Conservation (phyloP, 2,113 vertebrate genomes). For the Mus spicilegus region DNA sequence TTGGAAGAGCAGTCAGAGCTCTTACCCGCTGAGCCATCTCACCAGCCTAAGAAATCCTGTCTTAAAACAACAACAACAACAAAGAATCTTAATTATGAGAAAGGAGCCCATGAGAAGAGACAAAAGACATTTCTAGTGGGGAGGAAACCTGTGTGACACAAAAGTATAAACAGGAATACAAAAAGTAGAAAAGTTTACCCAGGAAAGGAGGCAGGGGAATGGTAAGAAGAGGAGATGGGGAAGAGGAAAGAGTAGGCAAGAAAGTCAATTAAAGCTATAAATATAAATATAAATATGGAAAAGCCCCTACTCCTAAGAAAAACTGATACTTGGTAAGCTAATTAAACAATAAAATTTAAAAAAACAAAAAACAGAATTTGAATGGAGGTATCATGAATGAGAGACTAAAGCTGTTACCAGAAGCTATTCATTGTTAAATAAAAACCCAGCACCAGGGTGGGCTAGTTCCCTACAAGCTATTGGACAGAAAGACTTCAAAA, state of each 20-base stretch:
- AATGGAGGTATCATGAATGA: background rate
- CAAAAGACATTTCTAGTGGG: background rate
- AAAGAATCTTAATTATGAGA: background rate
- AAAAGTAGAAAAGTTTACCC: background rate
- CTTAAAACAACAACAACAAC: background rate
- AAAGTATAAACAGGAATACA: background rate
- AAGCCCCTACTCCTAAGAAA: background rate
- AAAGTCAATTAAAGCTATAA: background rate
- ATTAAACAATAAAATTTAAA: background rate
- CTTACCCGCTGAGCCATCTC: no score
- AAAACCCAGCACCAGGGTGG: background rate
- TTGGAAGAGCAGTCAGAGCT: no score
- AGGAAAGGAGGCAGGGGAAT: background rate
- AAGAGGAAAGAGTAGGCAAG: no score
- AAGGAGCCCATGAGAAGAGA: background rate
- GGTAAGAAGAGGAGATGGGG: background rate
- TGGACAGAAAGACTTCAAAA: background rate
- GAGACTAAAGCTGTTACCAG: background rate
- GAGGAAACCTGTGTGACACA: background rate
- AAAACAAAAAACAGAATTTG: background rate
- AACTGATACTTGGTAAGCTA: background rate
- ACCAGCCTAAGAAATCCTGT: no score
- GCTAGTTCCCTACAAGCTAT: background rate
- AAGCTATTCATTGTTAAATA: background rate
- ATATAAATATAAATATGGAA: background rate